phyloP scores from a whole-genome alignment of 2,888 invertebrate genomes.

The Scaptomyza cyrtandrae region DNA sequence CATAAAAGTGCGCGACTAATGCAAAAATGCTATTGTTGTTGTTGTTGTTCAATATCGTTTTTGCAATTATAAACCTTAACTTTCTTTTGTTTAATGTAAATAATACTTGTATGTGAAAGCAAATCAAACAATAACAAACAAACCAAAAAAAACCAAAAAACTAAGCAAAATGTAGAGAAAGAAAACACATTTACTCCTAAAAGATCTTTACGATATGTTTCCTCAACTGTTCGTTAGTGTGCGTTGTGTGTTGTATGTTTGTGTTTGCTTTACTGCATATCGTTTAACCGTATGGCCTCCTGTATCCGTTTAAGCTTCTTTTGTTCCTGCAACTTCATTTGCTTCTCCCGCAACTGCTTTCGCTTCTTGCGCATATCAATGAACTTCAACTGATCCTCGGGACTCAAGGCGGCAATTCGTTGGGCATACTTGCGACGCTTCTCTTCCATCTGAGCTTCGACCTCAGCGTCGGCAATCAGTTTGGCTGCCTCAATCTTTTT shows the following conservation, averaged over 20 bases:
- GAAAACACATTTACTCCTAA: conserved; percentile 29
- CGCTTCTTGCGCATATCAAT: conserved; percentile 78
- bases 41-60: conserved; percentile 1
- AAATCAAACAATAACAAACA: conserved; percentile 33
- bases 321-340: conserved; percentile 68
- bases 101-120: conserved; percentile 66
- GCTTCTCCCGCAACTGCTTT: conserved; percentile 71
- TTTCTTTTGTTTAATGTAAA: conserved; percentile 51
- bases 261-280: conserved; percentile 52
- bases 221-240: conserved; percentile 28
- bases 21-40: conserved; percentile 19
- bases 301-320: conserved; percentile 68
- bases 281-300: conserved; percentile 61
- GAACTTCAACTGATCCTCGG: conserved; percentile 80
- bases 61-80: conserved; percentile 5
- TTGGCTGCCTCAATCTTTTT: conserved; percentile 63
- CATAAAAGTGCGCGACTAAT: conserved; percentile 51
- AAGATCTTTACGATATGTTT: conserved; percentile 48
- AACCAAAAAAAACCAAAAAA: conserved; percentile 23
- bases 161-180: conserved; percentile 5
- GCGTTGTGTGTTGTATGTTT: conserved; percentile 12
- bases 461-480: conserved; percentile 62
- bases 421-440: conserved; percentile 72
- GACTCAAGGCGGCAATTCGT: conserved; percentile 76
- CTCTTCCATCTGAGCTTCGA: conserved; percentile 55